A percentile compares a stretch with the other conserved stretches of the same genome.
phyloP scores from a whole-genome alignment of 2,113 vertebrate genomes.

The Apus apus region DNA sequence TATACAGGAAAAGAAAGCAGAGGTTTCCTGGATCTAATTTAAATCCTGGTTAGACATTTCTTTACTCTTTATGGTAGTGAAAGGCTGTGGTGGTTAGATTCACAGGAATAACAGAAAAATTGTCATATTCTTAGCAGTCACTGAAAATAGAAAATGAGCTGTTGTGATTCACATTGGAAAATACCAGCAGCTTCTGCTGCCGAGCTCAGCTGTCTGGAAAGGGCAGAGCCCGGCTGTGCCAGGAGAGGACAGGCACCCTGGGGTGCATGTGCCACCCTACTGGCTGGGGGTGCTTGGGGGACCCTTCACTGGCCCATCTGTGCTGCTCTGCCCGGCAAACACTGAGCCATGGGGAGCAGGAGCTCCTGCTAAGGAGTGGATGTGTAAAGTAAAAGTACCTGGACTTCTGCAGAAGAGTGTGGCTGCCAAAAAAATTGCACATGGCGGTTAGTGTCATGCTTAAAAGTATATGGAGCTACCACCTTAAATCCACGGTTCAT shows the following conservation, averaged over 20 bases:
- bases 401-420: not conserved
- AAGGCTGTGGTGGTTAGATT: not conserved
- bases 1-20: not conserved
- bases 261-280: accelerated
- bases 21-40: constrained; percentile 13
- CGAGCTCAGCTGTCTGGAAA: not conserved
- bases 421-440: accelerated
- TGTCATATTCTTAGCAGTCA: constrained; percentile 14
- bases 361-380: accelerated
- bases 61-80: constrained; percentile 5
- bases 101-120: not conserved
- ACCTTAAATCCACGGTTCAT: not conserved
- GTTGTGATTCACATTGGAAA: not conserved
- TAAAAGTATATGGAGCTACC: not conserved
- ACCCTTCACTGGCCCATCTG: not conserved
- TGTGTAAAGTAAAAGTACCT: not conserved
- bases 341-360: accelerated
- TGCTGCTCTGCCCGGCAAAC: not conserved
- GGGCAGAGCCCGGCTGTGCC: accelerated
- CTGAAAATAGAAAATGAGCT: not conserved
- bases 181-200: not conserved
- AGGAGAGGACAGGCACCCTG: accelerated
- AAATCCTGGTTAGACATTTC: not conserved
- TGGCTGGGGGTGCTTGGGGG: not conserved
- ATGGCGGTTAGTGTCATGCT: accelerated